A percentile compares a stretch with the other conserved stretches of the same genome.
These are phyloP conservation scores for Aphelocoma californica DNA, from an alignment of 2,797 vertebrate genomes.

Conservation along the genomic window DNA sequence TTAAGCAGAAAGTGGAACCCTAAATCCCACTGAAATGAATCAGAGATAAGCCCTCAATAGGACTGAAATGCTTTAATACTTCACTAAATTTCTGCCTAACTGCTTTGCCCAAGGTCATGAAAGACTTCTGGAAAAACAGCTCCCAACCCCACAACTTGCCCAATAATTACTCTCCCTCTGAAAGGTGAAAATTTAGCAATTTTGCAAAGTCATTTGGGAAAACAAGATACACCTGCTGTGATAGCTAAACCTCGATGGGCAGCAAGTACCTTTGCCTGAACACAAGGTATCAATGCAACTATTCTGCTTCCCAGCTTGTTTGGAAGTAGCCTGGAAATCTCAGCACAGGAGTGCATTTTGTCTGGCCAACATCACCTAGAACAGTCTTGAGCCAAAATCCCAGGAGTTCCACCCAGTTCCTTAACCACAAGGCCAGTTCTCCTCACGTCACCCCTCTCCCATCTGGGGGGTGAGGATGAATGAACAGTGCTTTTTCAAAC, in stretches of 20 bases:
- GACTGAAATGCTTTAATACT: conserved; percentile 9
- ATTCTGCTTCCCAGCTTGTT: background rate
- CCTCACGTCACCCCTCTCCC: background rate
- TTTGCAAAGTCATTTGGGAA: background rate
- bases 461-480: background rate
- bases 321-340: background rate
- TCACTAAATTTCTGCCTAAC: background rate
- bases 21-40: conserved; percentile 31
- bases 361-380: background rate
- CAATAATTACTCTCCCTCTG: background rate
- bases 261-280: background rate
- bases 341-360: background rate
- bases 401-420: background rate
- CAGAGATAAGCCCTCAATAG: background rate
- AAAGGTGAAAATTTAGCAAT: background rate
- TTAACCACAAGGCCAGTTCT: background rate
- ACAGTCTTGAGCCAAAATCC: background rate
- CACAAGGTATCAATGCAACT: background rate
- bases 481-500: background rate
- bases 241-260: background rate
- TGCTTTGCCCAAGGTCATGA: background rate
- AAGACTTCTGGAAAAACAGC: background rate
- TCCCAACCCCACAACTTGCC: background rate
- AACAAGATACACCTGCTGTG: background rate
- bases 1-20: background rate